A percentile compares a stretch with the other conserved stretches of the same genome.
Evolutionary conservation across 2,113 vertebrate species (phyloP).

Genomic region (Antechinus stuartii): DNA sequence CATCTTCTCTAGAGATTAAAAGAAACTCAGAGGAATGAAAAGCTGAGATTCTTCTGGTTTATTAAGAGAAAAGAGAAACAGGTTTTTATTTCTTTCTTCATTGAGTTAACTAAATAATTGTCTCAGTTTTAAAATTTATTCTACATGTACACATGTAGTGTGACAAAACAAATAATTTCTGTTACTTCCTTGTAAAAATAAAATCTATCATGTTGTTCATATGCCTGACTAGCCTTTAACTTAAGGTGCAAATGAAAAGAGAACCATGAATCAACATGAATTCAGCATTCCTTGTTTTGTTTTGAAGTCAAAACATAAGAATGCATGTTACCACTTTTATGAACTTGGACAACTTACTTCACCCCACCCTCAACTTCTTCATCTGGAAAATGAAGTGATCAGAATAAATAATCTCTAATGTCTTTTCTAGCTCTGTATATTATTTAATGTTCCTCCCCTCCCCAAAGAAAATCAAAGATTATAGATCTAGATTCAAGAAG

Average conservation of each 20-base stretch:
- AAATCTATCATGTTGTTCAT: conserved; percentile 6
- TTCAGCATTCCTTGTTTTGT: background rate
- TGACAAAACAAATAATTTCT: conserved; percentile 16
- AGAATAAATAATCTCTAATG: background rate
- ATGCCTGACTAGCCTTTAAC: background rate
- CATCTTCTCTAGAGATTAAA: background rate
- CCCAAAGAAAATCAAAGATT: background rate
- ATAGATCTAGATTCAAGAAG: background rate
- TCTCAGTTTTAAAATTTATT: conserved; percentile 6
- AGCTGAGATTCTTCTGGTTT: background rate
- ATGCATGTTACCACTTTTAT: background rate
- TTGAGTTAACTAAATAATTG: background rate
- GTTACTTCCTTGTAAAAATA: conserved; percentile 5
- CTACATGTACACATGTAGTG: background rate
- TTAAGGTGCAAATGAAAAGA: conserved; percentile 23
- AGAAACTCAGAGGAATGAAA: background rate
- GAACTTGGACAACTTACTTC: background rate
- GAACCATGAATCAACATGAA: background rate
- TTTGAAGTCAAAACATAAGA: background rate
- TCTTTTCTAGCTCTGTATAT: background rate
- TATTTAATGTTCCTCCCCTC: background rate
- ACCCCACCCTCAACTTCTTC: too few species aligned
- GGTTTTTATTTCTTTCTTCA: background rate
- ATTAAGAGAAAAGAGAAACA: background rate
- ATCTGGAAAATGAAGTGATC: background rate